Percentiles rank a stretch among this genome's conserved stretches.
Conservation (phyloP, 1,140 invertebrate species). For the Habropoda laboriosa region DNA sequence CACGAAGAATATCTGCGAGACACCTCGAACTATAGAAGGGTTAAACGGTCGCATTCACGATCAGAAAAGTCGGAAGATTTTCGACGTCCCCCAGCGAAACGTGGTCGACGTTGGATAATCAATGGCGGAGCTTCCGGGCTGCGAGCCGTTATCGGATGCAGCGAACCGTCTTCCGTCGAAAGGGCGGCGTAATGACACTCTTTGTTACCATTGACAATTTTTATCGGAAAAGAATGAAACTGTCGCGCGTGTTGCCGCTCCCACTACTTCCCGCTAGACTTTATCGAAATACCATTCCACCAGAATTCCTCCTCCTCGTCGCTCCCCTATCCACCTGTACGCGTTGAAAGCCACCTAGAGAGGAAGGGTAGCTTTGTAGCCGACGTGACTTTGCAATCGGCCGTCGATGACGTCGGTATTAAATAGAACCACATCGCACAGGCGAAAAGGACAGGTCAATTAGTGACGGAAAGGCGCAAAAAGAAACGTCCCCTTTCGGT, state of each 20-base stretch:
- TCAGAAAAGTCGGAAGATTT: too few relatives aligned
- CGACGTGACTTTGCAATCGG: constrained; percentile 33
- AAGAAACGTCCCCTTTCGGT: background rate
- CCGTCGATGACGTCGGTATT: constrained; percentile 17
- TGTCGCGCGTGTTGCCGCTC: background rate
- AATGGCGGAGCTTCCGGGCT: background rate
- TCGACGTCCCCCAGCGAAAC: background rate
- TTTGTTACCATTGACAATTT: constrained; percentile 42
- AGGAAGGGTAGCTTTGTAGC: constrained; percentile 8
- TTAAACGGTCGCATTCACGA: too few relatives aligned
- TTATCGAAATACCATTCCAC: constrained; percentile 35
- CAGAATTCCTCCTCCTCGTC: background rate
- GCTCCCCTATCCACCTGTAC: background rate
- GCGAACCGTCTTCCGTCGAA: constrained; percentile 10
- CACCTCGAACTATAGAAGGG: too few relatives aligned
- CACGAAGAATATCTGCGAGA: too few relatives aligned
- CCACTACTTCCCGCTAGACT: background rate
- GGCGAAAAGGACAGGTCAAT: constrained; percentile 42
- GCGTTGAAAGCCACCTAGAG: background rate
- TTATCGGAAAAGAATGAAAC: constrained; percentile 27
- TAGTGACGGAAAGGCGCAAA: constrained; percentile 15
- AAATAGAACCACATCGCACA: constrained; percentile 23
- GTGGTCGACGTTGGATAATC: background rate
- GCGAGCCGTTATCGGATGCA: constrained; percentile 17
- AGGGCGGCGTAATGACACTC: constrained; percentile 5